phyloP scores from a whole-genome alignment of 2,113 vertebrate species.

The Spilogale gracilis region DNA sequence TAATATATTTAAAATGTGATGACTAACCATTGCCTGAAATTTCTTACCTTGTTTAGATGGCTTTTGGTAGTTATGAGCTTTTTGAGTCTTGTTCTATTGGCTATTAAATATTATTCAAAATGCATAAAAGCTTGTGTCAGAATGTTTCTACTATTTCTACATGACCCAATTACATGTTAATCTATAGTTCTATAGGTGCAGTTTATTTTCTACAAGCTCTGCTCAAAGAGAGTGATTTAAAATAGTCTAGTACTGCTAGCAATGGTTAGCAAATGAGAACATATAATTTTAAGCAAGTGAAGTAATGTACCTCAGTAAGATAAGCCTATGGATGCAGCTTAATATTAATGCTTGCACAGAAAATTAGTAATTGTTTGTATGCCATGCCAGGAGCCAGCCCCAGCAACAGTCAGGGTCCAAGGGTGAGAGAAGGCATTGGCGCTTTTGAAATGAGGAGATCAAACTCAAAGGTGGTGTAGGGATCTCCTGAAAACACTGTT shows the following conservation, averaged over 20 bases:
- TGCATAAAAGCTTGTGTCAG: constrained; percentile 33
- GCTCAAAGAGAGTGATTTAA: constrained; percentile 49
- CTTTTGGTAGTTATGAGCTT: not conserved
- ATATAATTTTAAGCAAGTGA: constrained; percentile 4
- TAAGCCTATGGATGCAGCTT: constrained; percentile 6
- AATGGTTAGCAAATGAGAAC: constrained; percentile 38
- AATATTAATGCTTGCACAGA: constrained; percentile 2
- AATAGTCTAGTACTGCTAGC: constrained; percentile 57
- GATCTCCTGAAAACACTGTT: too few species aligned
- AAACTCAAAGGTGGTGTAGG: too few species aligned
- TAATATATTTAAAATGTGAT: constrained; percentile 47
- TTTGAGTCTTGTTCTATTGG: not conserved
- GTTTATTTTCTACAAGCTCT: constrained; percentile 63
- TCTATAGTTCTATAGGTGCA: not conserved
- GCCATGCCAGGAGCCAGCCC: too few species aligned
- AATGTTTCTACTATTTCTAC: constrained; percentile 29
- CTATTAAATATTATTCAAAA: constrained; percentile 53
- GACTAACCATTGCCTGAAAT: not conserved
- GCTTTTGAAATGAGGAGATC: too few species aligned
- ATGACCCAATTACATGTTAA: constrained; percentile 26
- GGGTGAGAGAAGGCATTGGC: too few species aligned
- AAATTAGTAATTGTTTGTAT: constrained; percentile 17
- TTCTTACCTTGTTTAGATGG: not conserved
- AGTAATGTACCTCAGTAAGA: constrained; percentile 22
- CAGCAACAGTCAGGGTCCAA: too few species aligned